These are phyloP conservation scores for Cheilosia soror DNA, from an alignment of 2,888 invertebrate genomes.

Conservation along the genomic window DNA sequence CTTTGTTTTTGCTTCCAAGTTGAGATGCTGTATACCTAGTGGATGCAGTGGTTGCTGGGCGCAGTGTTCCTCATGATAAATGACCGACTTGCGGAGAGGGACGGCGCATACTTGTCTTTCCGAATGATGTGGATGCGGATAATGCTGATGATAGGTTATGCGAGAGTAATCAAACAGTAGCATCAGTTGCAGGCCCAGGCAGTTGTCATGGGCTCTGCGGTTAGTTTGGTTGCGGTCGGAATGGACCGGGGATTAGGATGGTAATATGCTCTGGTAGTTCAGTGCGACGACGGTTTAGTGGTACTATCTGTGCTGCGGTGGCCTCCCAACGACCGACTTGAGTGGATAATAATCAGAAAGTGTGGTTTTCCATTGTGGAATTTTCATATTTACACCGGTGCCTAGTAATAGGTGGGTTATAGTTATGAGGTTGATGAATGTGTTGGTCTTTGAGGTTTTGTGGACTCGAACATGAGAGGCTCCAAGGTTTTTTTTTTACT, in stretches of 20 bases:
- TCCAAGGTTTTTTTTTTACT: constrained; percentile 14
- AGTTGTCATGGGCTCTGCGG: constrained; percentile 71
- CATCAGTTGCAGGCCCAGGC: constrained; percentile 73
- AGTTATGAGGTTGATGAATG: constrained; percentile 46
- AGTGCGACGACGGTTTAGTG: background rate
- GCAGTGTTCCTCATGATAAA: constrained; percentile 52
- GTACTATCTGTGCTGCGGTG: background rate
- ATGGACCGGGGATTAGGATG: constrained; percentile 50
- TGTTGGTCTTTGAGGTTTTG: constrained; percentile 22
- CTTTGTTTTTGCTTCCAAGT: constrained; percentile 37
- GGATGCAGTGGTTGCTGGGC: constrained; percentile 20
- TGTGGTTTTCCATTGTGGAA: constrained; percentile 53
- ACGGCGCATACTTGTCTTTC: constrained; percentile 6
- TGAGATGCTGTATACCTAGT: background rate
- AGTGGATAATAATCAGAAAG: constrained; percentile 66
- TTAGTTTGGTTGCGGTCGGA: constrained; percentile 61
- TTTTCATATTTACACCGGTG: constrained; percentile 48
- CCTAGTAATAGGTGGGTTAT: constrained; percentile 17
- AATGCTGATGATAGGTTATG: constrained; percentile 73
- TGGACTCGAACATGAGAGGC: constrained; percentile 17
- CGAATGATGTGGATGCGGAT: constrained; percentile 67
- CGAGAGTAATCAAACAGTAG: constrained; percentile 73
- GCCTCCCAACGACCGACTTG: constrained; percentile 37
- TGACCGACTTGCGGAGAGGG: constrained; percentile 35
- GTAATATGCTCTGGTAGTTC: constrained; percentile 39